A percentile compares a stretch with the other conserved stretches of the same genome.
These are phyloP conservation scores for Eidolon dupreanum DNA, from an alignment of 2,797 vertebrate genomes.

Conservation along the genomic window DNA sequence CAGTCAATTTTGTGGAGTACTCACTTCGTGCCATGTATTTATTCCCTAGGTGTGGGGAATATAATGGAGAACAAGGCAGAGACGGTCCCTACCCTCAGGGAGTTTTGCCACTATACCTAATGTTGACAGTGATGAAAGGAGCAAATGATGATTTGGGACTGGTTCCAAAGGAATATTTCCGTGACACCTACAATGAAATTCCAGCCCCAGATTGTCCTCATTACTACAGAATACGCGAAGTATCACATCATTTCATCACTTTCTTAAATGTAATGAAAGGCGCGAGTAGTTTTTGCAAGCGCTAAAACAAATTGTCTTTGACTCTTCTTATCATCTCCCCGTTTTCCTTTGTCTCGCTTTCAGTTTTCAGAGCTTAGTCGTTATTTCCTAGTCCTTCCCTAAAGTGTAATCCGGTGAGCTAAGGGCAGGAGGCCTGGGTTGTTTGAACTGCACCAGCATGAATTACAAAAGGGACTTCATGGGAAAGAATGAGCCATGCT, in stretches of 20 bases:
- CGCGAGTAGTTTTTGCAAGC: background rate
- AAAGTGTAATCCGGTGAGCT: background rate
- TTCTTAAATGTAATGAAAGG: background rate
- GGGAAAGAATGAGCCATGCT: accelerated
- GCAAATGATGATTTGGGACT: background rate
- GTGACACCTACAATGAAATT: background rate
- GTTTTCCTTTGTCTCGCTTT: background rate
- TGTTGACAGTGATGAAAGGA: background rate
- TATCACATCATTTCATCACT: background rate
- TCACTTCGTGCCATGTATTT: background rate
- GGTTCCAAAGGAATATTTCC: background rate
- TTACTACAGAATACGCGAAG: background rate
- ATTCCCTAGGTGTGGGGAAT: background rate
- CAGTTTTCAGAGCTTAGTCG: background rate
- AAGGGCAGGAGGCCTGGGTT: background rate
- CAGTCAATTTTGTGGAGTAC: background rate
- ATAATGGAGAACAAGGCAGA: background rate
- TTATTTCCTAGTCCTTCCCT: slow-evolving; percentile 4
- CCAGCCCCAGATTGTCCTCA: background rate
- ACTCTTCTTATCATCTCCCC: background rate
- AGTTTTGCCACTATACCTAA: background rate
- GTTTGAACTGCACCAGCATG: background rate
- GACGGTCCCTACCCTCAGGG: background rate
- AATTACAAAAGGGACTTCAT: background rate
- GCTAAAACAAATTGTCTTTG: background rate